Conservation (phyloP, 2,113 vertebrate genomes). For the Candoia aspera region DNA sequence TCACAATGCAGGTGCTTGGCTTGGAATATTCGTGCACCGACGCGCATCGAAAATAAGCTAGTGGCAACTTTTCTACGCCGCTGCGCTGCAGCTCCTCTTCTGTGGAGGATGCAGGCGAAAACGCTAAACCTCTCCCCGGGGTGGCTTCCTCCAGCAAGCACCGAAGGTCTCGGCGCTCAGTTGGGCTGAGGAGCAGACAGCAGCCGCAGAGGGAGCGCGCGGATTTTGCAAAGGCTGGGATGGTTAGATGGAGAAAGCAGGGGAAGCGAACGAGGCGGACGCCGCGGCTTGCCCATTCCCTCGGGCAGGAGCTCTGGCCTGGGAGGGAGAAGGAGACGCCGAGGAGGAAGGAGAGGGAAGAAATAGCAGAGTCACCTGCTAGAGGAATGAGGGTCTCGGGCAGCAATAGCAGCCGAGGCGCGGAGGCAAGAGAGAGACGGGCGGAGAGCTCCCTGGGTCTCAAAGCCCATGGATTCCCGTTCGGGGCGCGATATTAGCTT, state of each 20-base stretch:
- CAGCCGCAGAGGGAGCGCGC: neutral
- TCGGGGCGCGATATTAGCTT: neutral
- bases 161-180: neutral
- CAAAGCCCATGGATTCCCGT: constrained; percentile 2
- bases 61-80: constrained; percentile 4
- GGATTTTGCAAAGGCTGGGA: neutral
- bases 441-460: constrained; percentile 8
- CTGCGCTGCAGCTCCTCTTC: neutral
- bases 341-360: neutral
- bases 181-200: neutral
- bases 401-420: neutral
- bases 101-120: neutral
- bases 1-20: constrained; percentile 7
- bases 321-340: neutral
- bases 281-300: neutral
- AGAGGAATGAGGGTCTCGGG: neutral
- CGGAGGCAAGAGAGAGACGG: neutral
- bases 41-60: neutral
- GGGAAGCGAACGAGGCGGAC: too few species aligned
- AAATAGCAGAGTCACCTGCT: constrained; percentile 21
- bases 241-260: neutral
- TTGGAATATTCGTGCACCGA: neutral
- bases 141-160: neutral
- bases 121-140: too few species aligned
- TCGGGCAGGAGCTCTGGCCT: neutral